Evolutionary conservation across 1,140 invertebrate species (phyloP).

Genomic region (Thalassaphorura encarpata): DNA sequence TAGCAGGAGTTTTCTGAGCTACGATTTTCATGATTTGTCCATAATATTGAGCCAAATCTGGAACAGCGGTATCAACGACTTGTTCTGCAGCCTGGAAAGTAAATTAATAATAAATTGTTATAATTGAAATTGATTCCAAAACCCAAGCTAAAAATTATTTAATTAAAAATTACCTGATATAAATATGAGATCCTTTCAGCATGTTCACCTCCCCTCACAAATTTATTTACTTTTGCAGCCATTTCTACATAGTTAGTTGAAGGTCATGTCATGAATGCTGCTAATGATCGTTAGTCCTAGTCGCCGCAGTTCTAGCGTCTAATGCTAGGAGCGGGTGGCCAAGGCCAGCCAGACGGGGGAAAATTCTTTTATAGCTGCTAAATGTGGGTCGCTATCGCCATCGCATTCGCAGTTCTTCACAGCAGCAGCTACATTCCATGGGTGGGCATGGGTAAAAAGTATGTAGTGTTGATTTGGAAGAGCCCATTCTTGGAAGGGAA

Average conservation of each 20-base stretch:
- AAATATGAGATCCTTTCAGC: slow-evolving; percentile 13
- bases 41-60: slow-evolving; percentile 17
- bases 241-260: too few species aligned
- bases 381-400: background rate
- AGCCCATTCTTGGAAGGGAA: background rate
- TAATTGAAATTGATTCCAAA: slow-evolving; percentile 1
- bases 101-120: slow-evolving; percentile 1
- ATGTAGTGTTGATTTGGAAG: background rate
- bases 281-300: too few species aligned
- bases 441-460: too few species aligned
- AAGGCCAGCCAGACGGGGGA: too few species aligned
- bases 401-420: background rate
- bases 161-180: slow-evolving; percentile 13
- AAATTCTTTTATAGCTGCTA: too few species aligned
- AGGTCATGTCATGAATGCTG: too few species aligned
- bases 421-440: too few species aligned
- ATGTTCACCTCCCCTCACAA: slow-evolving; percentile 5
- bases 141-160: background rate
- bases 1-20: slow-evolving; percentile 19
- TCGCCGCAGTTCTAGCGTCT: too few species aligned
- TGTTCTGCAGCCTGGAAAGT: background rate
- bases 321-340: too few species aligned
- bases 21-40: slow-evolving; percentile 15
- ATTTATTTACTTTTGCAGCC: background rate
- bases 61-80: background rate